Evolutionary conservation across 2,888 invertebrate genomes (phyloP).

Genomic region (Drosophila neonasuta): DNA sequence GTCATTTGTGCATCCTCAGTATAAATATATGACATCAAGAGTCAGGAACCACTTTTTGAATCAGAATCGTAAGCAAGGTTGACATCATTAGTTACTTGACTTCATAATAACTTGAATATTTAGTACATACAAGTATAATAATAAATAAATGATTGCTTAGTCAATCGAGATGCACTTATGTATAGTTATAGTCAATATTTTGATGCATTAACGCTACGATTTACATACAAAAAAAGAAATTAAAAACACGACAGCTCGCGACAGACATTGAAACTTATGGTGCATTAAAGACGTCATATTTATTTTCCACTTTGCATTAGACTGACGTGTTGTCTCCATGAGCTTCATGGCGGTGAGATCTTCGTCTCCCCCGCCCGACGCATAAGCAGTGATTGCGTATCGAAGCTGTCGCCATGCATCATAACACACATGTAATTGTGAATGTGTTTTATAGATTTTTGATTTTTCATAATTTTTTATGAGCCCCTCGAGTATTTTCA

Average conservation of each 20-base stretch:
- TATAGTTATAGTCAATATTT: not conserved
- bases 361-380: conserved; percentile 4
- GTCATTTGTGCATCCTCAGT: not conserved
- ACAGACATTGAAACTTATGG: conserved; percentile 34
- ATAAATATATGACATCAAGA: conserved; percentile 26
- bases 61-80: conserved; percentile 27
- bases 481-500: conserved; percentile 43
- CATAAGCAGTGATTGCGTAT: conserved; percentile 44
- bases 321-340: conserved; percentile 7
- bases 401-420: conserved; percentile 28
- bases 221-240: conserved; percentile 8
- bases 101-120: conserved; percentile 2
- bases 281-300: conserved; percentile 54
- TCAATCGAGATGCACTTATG: not conserved
- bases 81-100: conserved; percentile 38
- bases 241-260: conserved; percentile 25
- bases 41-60: conserved; percentile 23
- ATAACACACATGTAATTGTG: conserved; percentile 41
- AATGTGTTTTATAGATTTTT: conserved; percentile 68
- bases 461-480: conserved; percentile 51
- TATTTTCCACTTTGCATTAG: conserved; percentile 41
- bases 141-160: not conserved
- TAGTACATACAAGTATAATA: not conserved
- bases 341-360: not conserved
- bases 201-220: conserved; percentile 2